A percentile compares a stretch with the other conserved stretches of the same genome.
Evolutionary conservation across 1,140 invertebrate genomes (phyloP).

Genomic region (Kradibia gibbosae): DNA sequence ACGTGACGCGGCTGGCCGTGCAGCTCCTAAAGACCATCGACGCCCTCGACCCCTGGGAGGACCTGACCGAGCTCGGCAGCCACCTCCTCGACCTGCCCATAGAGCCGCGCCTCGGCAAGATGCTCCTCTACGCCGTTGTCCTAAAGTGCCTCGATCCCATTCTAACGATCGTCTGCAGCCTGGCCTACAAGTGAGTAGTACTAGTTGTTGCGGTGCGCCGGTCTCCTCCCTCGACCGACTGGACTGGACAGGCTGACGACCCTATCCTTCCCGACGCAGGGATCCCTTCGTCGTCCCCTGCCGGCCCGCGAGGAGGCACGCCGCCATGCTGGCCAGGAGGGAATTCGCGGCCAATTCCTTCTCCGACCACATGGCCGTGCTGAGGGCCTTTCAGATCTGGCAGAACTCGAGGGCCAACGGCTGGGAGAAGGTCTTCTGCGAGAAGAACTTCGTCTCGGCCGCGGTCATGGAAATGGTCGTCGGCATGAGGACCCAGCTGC

Average conservation of each 20-base stretch:
- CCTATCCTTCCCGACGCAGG: too few relatives aligned
- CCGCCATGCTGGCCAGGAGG: conserved; percentile 76
- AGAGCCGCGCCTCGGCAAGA: conserved; percentile 92
- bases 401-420: conserved; percentile 79
- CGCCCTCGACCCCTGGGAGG: conserved; percentile 86
- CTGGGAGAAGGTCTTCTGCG: conserved; percentile 83
- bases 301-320: conserved; percentile 78
- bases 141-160: conserved; percentile 96
- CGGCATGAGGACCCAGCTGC: conserved; percentile 82
- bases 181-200: conserved; percentile 82
- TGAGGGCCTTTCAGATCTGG: conserved; percentile 90
- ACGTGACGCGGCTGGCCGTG: conserved; percentile 84
- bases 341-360: conserved; percentile 83
- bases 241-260: too few relatives aligned
- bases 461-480: conserved; percentile 91
- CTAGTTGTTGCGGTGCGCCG: conserved; percentile 76
- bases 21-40: conserved; percentile 86
- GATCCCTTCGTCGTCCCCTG: conserved; percentile 87
- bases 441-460: conserved; percentile 84
- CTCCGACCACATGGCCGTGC: conserved; percentile 93
- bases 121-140: conserved; percentile 91
- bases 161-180: conserved; percentile 90
- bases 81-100: conserved; percentile 89
- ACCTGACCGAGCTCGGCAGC: conserved; percentile 86
- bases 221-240: conserved; percentile 84